Conservation (phyloP, 2,113 vertebrate species). For the Tenebrosternarchus preto region DNA sequence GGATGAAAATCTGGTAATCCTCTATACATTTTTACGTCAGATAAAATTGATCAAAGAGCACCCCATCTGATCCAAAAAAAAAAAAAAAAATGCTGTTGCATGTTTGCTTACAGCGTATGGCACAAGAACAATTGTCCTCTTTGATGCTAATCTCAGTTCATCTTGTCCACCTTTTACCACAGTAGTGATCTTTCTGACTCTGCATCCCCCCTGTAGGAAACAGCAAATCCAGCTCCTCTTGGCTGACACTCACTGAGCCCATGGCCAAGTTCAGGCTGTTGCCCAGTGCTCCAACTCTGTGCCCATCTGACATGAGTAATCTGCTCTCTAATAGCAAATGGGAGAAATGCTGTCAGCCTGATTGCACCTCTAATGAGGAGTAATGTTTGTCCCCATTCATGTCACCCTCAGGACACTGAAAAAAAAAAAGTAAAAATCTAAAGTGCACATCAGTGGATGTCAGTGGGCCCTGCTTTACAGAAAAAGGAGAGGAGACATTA, state of each 20-base stretch:
- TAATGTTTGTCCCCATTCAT: constrained; percentile 65
- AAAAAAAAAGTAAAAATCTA: not conserved
- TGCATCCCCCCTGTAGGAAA: too few relatives aligned
- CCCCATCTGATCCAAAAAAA: too few relatives aligned
- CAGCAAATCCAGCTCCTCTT: constrained; percentile 8
- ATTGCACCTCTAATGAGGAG: constrained; percentile 63
- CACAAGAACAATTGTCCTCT: too few relatives aligned
- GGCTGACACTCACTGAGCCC: constrained; percentile 33
- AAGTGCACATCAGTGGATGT: not conserved
- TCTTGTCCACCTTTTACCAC: too few relatives aligned
- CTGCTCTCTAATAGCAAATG: constrained; percentile 64
- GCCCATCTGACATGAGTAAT: constrained; percentile 70
- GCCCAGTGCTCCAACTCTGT: constrained; percentile 54
- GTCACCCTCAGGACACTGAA: constrained; percentile 2
- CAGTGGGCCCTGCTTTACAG: too few relatives aligned
- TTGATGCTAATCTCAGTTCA: too few relatives aligned
- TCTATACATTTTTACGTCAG: too few relatives aligned
- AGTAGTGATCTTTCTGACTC: too few relatives aligned
- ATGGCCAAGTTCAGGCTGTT: constrained; percentile 56
- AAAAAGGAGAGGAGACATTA: not conserved
- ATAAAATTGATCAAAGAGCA: too few relatives aligned
- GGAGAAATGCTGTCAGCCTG: constrained; percentile 63
- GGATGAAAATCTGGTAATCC: too few relatives aligned
- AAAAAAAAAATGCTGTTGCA: too few relatives aligned
- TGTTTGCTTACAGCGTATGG: too few relatives aligned